These are phyloP conservation scores for Zosterops borbonicus DNA, from an alignment of 2,113 vertebrate species.

Conservation along the genomic window DNA sequence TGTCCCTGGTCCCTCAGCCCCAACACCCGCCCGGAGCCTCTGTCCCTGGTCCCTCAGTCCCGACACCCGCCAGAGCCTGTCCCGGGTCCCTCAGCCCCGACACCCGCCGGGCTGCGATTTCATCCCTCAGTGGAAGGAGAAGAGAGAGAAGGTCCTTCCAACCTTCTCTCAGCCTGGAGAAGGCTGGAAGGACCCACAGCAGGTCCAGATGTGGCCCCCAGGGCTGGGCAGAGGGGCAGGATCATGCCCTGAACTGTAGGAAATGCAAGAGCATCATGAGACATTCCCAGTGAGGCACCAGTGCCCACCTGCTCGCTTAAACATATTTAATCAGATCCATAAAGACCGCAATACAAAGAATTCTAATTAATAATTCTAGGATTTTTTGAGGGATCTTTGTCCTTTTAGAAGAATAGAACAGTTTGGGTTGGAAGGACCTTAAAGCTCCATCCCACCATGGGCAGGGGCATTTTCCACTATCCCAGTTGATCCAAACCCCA, in stretches of 20 bases:
- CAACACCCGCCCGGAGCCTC: no score
- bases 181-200: not conserved
- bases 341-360: rapidly evolving
- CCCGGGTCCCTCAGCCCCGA: rapidly evolving
- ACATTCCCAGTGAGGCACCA: rapidly evolving
- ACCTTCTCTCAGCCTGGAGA: not conserved
- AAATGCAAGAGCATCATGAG: rapidly evolving
- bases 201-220: not conserved
- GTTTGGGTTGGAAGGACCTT: not conserved
- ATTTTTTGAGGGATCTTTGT: no score
- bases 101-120: rapidly evolving
- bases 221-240: not conserved
- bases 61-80: not conserved
- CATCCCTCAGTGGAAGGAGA: not conserved
- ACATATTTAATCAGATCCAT: rapidly evolving
- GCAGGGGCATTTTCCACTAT: rapidly evolving
- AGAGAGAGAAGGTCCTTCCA: no score
- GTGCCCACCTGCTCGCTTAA: not conserved
- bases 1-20: no score
- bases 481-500: not conserved
- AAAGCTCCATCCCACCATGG: not conserved
- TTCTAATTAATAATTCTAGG: no score
- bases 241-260: no score
- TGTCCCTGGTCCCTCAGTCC: no score
- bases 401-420: not conserved